phyloP scores from a whole-genome alignment of 1,140 invertebrate species.

The Pomacea maculata region DNA sequence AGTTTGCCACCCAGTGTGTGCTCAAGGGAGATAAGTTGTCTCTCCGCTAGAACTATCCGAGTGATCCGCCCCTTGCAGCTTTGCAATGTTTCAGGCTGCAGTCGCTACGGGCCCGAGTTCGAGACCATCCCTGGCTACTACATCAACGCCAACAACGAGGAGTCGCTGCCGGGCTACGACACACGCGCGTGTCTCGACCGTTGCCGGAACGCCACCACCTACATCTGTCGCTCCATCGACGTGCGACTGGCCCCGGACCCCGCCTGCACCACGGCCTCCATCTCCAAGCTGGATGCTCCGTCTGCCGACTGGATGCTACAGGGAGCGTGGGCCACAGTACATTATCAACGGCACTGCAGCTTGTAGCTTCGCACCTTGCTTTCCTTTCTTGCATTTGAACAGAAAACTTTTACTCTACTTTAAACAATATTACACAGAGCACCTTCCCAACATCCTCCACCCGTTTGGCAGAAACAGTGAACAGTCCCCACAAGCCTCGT shows the following conservation, averaged over 20 bases:
- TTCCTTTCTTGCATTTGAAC: too few species aligned
- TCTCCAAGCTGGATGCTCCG: constrained; percentile 4
- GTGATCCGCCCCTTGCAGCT: neutral
- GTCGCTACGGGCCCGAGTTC: neutral
- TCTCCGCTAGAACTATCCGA: neutral
- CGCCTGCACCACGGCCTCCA: neutral
- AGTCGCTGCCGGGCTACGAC: neutral
- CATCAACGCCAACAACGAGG: constrained; percentile 9
- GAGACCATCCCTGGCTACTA: constrained; percentile 1
- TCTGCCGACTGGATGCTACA: neutral
- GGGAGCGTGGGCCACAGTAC: neutral
- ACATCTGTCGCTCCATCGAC: constrained; percentile 8
- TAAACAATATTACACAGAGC: too few species aligned
- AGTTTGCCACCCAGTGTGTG: too few species aligned
- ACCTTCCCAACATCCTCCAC: too few species aligned
- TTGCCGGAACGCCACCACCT: neutral
- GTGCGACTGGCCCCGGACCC: neutral
- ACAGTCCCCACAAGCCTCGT: too few species aligned
- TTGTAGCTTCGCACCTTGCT: neutral
- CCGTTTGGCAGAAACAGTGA: too few species aligned
- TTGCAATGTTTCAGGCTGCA: neutral
- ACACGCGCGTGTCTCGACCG: neutral
- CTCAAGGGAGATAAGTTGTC: neutral
- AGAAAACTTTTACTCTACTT: too few species aligned
- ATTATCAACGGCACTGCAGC: constrained; percentile 8